phyloP scores from a whole-genome alignment of 2,888 invertebrate genomes.

The Stenolophus ochropezus region DNA sequence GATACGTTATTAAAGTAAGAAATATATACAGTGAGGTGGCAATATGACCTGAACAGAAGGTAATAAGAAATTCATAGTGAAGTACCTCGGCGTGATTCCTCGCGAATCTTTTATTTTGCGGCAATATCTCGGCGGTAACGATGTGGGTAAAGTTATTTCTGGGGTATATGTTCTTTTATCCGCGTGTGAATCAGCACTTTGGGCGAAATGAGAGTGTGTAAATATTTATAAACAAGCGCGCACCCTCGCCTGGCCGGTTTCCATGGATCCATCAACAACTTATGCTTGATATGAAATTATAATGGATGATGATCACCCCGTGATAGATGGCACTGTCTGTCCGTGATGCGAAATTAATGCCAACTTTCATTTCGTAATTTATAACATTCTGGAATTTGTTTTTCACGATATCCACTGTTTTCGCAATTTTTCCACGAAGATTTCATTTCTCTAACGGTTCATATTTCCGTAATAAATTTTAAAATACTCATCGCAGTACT shows the following conservation, averaged over 20 bases:
- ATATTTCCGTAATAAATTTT: too few relatives aligned
- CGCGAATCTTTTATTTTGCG: not conserved
- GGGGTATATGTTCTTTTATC: constrained; percentile 29
- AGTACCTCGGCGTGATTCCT: not conserved
- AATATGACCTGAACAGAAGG: not conserved
- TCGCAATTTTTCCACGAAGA: not conserved
- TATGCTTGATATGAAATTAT: constrained; percentile 47
- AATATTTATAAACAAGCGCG: constrained; percentile 36
- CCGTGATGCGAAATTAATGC: constrained; percentile 47
- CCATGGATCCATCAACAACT: constrained; percentile 46
- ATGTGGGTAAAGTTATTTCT: constrained; percentile 26
- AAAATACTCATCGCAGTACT: too few relatives aligned
- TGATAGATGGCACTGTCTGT: constrained; percentile 51
- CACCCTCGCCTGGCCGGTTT: not conserved
- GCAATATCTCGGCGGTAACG: constrained; percentile 10
- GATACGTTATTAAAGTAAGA: too few relatives aligned
- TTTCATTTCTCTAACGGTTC: too few relatives aligned
- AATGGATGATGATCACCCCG: constrained; percentile 44
- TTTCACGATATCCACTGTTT: not conserved
- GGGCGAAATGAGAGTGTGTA: constrained; percentile 24
- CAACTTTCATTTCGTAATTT: constrained; percentile 47
- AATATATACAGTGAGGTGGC: not conserved
- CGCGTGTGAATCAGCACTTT: constrained; percentile 43
- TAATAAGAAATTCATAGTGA: not conserved
- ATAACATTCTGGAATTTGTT: constrained; percentile 37